Evolutionary conservation across 2,888 invertebrate species (phyloP), one percentile per base, ranked within the genome.

Genomic region (Seira ritae): DNA sequence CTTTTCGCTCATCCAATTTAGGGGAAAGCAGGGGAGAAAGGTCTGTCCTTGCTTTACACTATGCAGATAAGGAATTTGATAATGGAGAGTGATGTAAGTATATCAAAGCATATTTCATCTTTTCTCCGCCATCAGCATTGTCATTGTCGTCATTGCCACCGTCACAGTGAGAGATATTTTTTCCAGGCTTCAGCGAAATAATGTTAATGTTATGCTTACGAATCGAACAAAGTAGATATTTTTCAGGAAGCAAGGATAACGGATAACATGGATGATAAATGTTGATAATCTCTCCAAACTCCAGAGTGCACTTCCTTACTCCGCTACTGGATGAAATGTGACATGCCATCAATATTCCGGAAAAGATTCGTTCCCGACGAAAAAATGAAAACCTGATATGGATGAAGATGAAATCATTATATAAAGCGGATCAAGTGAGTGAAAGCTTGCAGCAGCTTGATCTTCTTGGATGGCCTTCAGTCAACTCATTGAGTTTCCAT

Each of bases 281-380:
- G 50, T n/a, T 50, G 50, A 50, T 50, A 3, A 67, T 55, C 72
- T 72, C 68, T 69, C 60, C 80, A 74, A 73, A 74, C n/a, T n/a
- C 74, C 73, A 80, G 31, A 31, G 50, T n/a, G 50, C 31, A 8
- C 15, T 50, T 50, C 50, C 12, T 15, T 50, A 50, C 31, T 31
- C 31, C 12, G 17, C 17, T n/a, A n/a, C n/a, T n/a, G n/a, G n/a
- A n/a, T n/a, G n/a, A n/a, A n/a, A 62, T 74, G 69, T 68, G 50
- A n/a, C 80, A 50, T 62, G 20, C 20, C 62, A 80, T 80, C 80
- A 80, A 74, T 80, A 80, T 74, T 80, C 74, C 69, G 20, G 46
- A 22, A 62, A 20, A 66, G 66, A 74, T 22, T 74, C 65, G 3
- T 19, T 50, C 15, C 3, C 31, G 70, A 46, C 19, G 20, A 65